Conservation (phyloP, 2,113 vertebrate species). For the Mus pahari region DNA sequence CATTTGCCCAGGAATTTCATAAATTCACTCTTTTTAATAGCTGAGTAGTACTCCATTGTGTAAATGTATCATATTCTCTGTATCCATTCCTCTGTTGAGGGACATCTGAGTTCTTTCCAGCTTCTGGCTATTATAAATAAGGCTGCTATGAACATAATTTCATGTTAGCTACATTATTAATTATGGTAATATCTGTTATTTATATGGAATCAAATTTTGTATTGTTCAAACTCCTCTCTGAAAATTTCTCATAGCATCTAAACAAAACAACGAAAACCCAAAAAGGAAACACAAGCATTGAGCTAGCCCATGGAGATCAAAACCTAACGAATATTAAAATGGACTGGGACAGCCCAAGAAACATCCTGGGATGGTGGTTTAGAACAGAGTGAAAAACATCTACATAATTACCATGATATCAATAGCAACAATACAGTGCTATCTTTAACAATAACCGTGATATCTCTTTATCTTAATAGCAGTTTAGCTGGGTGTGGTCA, state of each 20-base stretch:
- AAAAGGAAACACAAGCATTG: neutral
- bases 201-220: neutral
- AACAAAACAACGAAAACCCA: neutral
- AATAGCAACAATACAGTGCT: neutral
- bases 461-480: neutral
- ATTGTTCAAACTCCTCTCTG: neutral
- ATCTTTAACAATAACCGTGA: conserved; percentile 25
- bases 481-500: neutral
- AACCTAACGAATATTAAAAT: neutral
- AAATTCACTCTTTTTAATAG: too few species aligned
- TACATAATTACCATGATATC: neutral
- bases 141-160: too few species aligned
- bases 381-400: neutral
- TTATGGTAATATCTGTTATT: neutral
- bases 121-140: too few species aligned
- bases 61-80: too few species aligned
- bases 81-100: too few species aligned
- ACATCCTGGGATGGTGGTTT: neutral
- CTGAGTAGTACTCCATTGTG: too few species aligned
- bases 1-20: too few species aligned
- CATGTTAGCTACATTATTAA: neutral
- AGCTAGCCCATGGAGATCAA: neutral
- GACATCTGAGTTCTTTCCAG: too few species aligned
- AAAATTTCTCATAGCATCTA: neutral
- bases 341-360: neutral